phyloP scores from a whole-genome alignment of 2,113 vertebrate genomes.

The Ranitomeya variabilis region DNA sequence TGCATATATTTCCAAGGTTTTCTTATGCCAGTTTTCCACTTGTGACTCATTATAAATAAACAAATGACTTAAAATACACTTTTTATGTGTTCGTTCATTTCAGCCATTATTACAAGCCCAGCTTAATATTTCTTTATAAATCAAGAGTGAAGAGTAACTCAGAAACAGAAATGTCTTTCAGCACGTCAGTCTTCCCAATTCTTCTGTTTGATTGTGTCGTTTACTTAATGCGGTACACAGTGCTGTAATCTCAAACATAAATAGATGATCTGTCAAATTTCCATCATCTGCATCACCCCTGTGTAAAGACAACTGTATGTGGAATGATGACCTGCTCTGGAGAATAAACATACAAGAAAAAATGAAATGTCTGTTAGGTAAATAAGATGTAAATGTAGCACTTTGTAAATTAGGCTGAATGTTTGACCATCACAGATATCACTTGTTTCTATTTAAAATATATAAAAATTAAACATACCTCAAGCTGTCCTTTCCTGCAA shows the following conservation, averaged over 20 bases:
- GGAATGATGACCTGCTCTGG: neutral
- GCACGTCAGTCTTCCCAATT: neutral
- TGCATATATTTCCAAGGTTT: no score
- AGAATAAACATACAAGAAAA: neutral
- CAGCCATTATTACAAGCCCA: neutral
- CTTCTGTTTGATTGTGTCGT: neutral
- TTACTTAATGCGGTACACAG: constrained; percentile 27
- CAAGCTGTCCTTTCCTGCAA: no score
- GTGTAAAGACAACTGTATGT: neutral
- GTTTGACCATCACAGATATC: no score
- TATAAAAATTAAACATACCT: no score
- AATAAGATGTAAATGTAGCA: no score
- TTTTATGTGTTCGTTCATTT: neutral
- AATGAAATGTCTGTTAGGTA: no score
- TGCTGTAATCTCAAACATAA: constrained; percentile 65
- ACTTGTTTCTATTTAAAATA: no score
- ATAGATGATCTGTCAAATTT: constrained; percentile 62
- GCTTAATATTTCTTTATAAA: neutral
- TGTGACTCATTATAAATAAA: no score
- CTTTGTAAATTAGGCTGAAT: no score
- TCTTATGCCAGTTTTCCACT: no score
- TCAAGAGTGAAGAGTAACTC: neutral
- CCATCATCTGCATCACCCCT: constrained; percentile 51
- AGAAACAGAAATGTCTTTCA: neutral
- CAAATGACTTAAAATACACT: neutral